Conservation (phyloP, 2,113 vertebrate genomes). For the Pandion haliaetus region DNA sequence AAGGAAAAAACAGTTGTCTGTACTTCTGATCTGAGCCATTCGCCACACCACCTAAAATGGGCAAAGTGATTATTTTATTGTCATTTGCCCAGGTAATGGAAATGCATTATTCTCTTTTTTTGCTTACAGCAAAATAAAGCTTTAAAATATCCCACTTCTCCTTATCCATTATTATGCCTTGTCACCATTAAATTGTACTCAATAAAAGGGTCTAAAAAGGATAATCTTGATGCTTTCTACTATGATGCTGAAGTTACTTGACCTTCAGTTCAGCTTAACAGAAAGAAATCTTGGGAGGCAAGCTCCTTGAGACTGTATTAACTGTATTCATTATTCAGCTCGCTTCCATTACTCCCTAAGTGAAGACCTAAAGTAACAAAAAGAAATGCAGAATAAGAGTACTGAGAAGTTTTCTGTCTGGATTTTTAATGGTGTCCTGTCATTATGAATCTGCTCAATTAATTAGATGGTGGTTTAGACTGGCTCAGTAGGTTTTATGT, state of each 20-base stretch:
- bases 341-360: background rate
- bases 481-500: background rate
- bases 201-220: background rate
- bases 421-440: constrained; percentile 19
- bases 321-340: constrained; percentile 46
- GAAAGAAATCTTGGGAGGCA: background rate
- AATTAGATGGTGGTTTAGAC: background rate
- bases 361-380: constrained; percentile 16
- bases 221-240: background rate
- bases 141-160: background rate
- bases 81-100: background rate
- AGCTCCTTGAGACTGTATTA: background rate
- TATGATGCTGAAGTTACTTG: background rate
- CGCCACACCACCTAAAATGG: background rate
- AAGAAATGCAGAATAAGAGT: background rate
- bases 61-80: background rate
- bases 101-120: background rate
- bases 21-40: background rate
- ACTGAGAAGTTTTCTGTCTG: background rate
- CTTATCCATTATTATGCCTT: background rate
- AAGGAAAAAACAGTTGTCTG: background rate
- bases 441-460: background rate
- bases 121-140: background rate
- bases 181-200: background rate
- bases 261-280: constrained; percentile 25